Percentiles rank a stretch among this genome's conserved stretches.
Evolutionary conservation across 1,140 invertebrate genomes (phyloP).

Genomic region (Caenorhabditis latens): DNA sequence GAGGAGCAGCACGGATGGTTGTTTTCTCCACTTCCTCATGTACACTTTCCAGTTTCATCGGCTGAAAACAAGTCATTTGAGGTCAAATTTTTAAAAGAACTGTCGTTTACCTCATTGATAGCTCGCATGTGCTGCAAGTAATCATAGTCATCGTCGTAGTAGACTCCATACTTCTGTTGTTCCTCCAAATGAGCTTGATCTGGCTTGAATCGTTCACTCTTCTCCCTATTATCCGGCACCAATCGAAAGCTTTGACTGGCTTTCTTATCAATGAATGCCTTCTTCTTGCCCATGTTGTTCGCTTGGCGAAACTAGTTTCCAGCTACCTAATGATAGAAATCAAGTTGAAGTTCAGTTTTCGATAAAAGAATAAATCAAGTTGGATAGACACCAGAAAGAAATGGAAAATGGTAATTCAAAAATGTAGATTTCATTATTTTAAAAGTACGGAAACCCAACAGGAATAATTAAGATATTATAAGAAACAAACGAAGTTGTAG

Average conservation of each 20-base stretch:
- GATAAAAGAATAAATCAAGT: conserved; percentile 1
- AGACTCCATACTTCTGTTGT: too few relatives aligned
- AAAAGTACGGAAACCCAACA: not conserved
- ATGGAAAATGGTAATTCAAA: too few relatives aligned
- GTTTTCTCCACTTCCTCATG: conserved; percentile 73
- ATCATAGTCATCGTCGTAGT: conserved; percentile 94
- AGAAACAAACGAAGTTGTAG: not conserved
- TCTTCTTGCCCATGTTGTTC: conserved; percentile 79
- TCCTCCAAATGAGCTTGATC: too few relatives aligned
- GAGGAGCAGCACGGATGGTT: conserved; percentile 66
- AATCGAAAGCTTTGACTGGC: too few relatives aligned
- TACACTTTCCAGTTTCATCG: conserved; percentile 51
- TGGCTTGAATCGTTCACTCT: too few relatives aligned
- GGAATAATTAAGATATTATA: not conserved
- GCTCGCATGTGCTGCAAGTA: conserved; percentile 92
- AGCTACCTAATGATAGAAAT: not conserved
- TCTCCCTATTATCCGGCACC: too few relatives aligned
- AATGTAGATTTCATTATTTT: too few relatives aligned
- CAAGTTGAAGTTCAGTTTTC: too few relatives aligned
- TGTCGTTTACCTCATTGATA: conserved; percentile 74
- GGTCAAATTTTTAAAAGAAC: not conserved
- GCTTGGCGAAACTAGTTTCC: not conserved
- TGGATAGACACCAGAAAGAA: too few relatives aligned
- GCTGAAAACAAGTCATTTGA: conserved; percentile 37
- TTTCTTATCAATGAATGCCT: conserved; percentile 92